Evolutionary conservation across 2,113 vertebrate genomes (phyloP).

Genomic region (Hystrix cristata): DNA sequence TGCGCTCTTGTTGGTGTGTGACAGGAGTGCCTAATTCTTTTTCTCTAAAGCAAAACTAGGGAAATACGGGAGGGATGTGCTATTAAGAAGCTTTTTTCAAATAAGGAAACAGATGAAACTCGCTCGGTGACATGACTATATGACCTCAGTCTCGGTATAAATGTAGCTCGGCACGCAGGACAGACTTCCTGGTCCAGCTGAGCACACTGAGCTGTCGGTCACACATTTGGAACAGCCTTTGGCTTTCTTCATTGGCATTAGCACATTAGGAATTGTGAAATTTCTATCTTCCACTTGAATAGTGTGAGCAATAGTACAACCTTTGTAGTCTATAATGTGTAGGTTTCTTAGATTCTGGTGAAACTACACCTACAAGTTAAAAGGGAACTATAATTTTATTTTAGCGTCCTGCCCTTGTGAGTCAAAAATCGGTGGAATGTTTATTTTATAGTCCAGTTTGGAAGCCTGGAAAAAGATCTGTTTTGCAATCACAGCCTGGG

Average conservation of each 20-base stretch:
- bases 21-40: conserved; percentile 64
- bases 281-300: conserved; percentile 72
- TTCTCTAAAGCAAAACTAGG: conserved; percentile 69
- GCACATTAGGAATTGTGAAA: conserved; percentile 52
- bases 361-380: background rate
- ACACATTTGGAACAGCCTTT: background rate
- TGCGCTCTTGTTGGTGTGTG: conserved; percentile 58
- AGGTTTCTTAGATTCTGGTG: background rate
- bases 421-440: conserved; percentile 5
- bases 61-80: background rate
- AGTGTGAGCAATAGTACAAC: conserved; percentile 53
- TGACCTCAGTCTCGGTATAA: conserved; percentile 24
- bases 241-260: background rate
- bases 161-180: background rate
- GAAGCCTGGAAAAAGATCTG: background rate
- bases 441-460: background rate
- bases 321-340: background rate
- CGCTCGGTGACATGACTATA: conserved; percentile 5
- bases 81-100: conserved; percentile 66
- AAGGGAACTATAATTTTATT: background rate
- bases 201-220: conserved; percentile 44
- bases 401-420: conserved; percentile 7
- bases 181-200: conserved; percentile 48
- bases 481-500: background rate
- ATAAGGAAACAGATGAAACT: conserved; percentile 55